Base-by-base conservation (phyloP, 2,113 vertebrate genomes). In the Neoarius graeffei region DNA sequence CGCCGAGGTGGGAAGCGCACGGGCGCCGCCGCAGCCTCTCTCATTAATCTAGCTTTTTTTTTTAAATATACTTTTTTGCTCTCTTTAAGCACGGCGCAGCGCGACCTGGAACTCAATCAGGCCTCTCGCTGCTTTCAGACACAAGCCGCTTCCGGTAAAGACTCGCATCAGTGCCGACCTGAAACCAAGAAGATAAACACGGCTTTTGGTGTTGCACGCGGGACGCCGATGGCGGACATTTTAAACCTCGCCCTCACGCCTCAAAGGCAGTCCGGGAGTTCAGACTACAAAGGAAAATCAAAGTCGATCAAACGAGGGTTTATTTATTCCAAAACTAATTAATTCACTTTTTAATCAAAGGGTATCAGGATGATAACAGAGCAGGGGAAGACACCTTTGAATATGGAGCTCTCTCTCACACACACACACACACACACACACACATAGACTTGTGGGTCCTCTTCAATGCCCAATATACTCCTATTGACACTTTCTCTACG, bases 1-100 rank as follows among this genome's bases (percentile, higher is more conserved):
- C 94, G 93, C 91, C 95, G 97, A 97, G 97, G 97, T 97, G 96
- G 97, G 95, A 98, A 98, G 71, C 97, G 96, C 96, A 96, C 92
- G 95, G 96, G 97, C 96, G 91, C 90, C 93, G 91, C 93, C 94
- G 94, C 96, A 96, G 69, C 52, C 95, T 96, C 96, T 95, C 96
- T 97, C 95, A 94, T 97, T 96, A 96, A 97, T 96, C 96, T 95
- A 94, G n/a, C 95, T 94, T 95, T 95, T 96, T 96, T 20, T 30
- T 20, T 59, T 1, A 10, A 10, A 11, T 59, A 20, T 59, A 27
- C 14, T 30, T 15, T 48, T 48, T 76, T 59, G 95, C 96, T 97
- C 95, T 95, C 94, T 95, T 96, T 96, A 94, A 94, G 95, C 48
- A 93, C 91, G 92, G 95, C 94, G 92, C 93, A 93, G 93, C 94